A percentile compares a stretch with the other conserved stretches of the same genome.
Conservation (phyloP, 2,888 invertebrate genomes). For the Luperina testacea region DNA sequence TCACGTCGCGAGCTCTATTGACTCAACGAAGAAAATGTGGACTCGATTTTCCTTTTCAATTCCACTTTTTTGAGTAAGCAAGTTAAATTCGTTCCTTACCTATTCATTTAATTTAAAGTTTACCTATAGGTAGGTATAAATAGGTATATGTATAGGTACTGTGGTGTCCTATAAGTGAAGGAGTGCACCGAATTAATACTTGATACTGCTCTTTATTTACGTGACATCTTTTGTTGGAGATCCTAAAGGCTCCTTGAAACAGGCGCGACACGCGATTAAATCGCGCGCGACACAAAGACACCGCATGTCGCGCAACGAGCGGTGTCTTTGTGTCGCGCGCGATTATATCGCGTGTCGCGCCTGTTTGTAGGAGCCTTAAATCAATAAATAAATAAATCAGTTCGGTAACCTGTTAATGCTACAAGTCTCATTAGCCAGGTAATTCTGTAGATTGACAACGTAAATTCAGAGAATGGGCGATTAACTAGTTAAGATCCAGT, state of each 20-base stretch:
- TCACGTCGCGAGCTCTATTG: slow-evolving; percentile 21
- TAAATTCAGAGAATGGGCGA: slow-evolving; percentile 77
- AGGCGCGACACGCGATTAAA: too few species aligned
- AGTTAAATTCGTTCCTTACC: slow-evolving; percentile 13
- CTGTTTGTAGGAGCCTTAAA: neutral
- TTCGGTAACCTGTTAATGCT: slow-evolving; percentile 20
- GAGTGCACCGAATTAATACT: too few species aligned
- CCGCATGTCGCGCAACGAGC: too few species aligned
- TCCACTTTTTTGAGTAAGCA: slow-evolving; percentile 21
- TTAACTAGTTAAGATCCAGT: slow-evolving; percentile 72
- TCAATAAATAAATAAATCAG: neutral
- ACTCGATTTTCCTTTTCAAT: slow-evolving; percentile 25
- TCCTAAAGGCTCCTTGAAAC: neutral
- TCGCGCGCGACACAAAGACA: too few species aligned
- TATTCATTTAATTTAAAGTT: slow-evolving; percentile 21
- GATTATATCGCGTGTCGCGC: too few species aligned
- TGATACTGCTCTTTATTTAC: neutral
- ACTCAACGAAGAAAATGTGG: slow-evolving; percentile 29
- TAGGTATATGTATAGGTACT: neutral
- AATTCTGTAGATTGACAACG: slow-evolving; percentile 75
- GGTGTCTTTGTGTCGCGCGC: too few species aligned
- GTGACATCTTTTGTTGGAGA: neutral
- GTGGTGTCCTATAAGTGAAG: too few species aligned
- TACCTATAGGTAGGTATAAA: neutral
- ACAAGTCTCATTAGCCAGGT: slow-evolving; percentile 67